A percentile compares a stretch with the other conserved stretches of the same genome.
These are phyloP conservation scores for Spongia lamella DNA, from an alignment of 37 sponge, comb jelly and placozoan genomes.

Conservation along the genomic window DNA sequence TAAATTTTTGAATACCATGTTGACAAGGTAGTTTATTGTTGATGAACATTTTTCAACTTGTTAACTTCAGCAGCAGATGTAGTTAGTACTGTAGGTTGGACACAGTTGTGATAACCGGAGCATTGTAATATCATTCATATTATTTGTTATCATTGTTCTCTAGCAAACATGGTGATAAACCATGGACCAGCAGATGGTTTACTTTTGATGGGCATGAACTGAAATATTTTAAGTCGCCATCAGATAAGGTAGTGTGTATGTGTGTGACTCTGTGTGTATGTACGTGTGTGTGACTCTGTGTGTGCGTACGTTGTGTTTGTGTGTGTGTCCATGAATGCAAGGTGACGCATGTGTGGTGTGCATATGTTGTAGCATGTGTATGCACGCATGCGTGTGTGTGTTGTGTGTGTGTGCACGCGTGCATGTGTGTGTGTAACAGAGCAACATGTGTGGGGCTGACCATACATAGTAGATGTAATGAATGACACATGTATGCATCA, in stretches of 20 bases:
- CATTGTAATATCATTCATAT: no score
- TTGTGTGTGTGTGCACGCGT: neutral
- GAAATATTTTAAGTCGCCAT: conserved; percentile 75
- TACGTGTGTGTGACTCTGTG: conserved; percentile 13
- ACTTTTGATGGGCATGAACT: conserved; percentile 76
- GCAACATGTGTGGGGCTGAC: conserved; percentile 4
- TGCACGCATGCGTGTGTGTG: neutral
- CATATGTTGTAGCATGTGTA: neutral
- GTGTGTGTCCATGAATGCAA: neutral
- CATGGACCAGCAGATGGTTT: conserved; percentile 85
- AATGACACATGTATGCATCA: no score
- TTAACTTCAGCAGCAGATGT: no score
- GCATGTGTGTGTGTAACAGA: neutral
- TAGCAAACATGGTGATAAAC: conserved; percentile 58
- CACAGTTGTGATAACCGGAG: no score
- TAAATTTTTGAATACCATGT: no score
- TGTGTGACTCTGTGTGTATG: conserved; percentile 25
- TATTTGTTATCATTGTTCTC: no score
- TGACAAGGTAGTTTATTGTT: no score
- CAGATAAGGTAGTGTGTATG: conserved; percentile 54
- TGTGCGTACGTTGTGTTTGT: conserved; percentile 9
- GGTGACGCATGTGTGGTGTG: neutral
- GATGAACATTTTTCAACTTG: no score
- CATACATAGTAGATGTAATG: no score
- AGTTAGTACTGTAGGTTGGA: no score